Conservation (phyloP, 1,140 invertebrate species). For the Chironomus striatipennis region DNA sequence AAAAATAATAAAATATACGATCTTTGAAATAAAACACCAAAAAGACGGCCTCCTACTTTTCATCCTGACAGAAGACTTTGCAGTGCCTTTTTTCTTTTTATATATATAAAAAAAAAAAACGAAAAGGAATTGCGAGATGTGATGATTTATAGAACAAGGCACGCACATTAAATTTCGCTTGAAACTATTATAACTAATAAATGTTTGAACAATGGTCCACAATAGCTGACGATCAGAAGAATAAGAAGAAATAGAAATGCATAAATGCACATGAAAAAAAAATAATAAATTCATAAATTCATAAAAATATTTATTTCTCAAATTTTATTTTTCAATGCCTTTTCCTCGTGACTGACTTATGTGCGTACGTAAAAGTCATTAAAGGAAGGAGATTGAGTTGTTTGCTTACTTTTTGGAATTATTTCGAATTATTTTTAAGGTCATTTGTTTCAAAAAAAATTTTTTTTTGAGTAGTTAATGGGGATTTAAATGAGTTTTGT, state of each 20-base stretch:
- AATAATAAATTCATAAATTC: conserved; percentile 13
- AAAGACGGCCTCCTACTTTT: background rate
- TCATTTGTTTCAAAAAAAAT: too few species aligned
- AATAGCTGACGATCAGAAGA: conserved; percentile 18
- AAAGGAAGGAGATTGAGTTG: too few species aligned
- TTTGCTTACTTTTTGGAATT: too few species aligned
- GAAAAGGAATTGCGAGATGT: background rate
- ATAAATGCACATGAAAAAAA: background rate
- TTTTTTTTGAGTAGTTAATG: too few species aligned
- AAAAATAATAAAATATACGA: background rate
- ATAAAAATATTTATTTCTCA: conserved; percentile 6
- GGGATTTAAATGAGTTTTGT: too few species aligned
- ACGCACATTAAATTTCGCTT: background rate
- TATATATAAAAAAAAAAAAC: too few species aligned
- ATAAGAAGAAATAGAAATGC: background rate
- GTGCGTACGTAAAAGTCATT: background rate
- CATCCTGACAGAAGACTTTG: too few species aligned
- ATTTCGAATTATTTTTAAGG: too few species aligned
- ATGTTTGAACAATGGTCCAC: conserved; percentile 1
- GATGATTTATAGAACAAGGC: background rate
- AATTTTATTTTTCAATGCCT: background rate
- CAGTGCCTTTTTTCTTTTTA: background rate
- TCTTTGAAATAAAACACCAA: conserved; percentile 7
- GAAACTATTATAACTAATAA: conserved; percentile 21
- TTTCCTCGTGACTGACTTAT: background rate